Conservation (phyloP, 2,113 vertebrate species). For the Phoxinus phoxinus region DNA sequence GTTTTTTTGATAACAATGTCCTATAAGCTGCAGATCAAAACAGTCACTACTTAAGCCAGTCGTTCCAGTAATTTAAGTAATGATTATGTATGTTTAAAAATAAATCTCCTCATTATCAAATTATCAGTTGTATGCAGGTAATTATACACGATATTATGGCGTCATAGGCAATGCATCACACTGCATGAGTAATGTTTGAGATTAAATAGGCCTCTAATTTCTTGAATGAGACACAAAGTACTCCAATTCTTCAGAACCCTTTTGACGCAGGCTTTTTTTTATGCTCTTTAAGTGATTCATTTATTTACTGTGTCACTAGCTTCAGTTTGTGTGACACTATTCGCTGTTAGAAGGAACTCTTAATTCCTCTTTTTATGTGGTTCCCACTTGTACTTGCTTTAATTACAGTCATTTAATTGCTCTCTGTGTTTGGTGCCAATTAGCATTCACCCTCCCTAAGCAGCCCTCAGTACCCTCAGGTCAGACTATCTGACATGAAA, state of each 20-base stretch:
- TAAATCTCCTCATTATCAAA: background rate
- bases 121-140: background rate
- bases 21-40: background rate
- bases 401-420: constrained; percentile 60
- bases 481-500: constrained; percentile 36
- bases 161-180: background rate
- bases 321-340: constrained; percentile 29
- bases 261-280: background rate
- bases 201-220: background rate
- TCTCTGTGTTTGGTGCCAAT: constrained; percentile 52
- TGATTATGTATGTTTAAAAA: background rate
- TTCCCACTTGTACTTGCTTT: constrained; percentile 52
- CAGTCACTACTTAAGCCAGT: background rate
- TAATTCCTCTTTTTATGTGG: constrained; percentile 51
- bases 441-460: constrained; percentile 40
- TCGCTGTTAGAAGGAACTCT: constrained; percentile 36
- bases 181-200: background rate
- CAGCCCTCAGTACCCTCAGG: constrained; percentile 30
- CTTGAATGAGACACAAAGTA: background rate
- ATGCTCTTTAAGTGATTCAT: background rate
- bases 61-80: background rate
- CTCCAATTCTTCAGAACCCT: background rate
- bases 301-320: constrained; percentile 5
- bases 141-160: background rate
- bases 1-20: background rate